Evolutionary conservation across 1,140 invertebrate species (phyloP).

Genomic region (Oncopodura yosiiana): DNA sequence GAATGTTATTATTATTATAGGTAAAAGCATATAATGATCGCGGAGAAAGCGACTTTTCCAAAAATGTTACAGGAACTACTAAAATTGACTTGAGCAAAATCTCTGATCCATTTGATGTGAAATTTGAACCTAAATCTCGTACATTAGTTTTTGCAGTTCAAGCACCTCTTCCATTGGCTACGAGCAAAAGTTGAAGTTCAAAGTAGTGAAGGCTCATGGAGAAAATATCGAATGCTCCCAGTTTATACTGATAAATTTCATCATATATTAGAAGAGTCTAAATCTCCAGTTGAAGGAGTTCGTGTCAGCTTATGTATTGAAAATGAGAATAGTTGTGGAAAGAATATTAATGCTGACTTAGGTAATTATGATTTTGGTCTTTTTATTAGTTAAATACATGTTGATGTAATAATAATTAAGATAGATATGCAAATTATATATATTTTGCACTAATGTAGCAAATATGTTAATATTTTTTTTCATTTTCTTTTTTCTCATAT

Average conservation of each 20-base stretch:
- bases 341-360: slow-evolving; percentile 32
- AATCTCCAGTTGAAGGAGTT: slow-evolving; percentile 29
- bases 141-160: slow-evolving; percentile 64
- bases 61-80: slow-evolving; percentile 64
- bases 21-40: slow-evolving; percentile 76
- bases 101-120: slow-evolving; percentile 64
- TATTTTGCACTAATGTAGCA: no score
- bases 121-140: slow-evolving; percentile 64
- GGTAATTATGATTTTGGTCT: slow-evolving; percentile 15
- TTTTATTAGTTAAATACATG: not conserved
- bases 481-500: not conserved
- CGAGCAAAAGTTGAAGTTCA: slow-evolving; percentile 38
- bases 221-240: slow-evolving; percentile 29
- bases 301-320: slow-evolving; percentile 34
- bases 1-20: slow-evolving; percentile 37
- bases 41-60: slow-evolving; percentile 71
- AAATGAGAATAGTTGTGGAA: slow-evolving; percentile 29
- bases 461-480: no score
- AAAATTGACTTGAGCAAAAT: slow-evolving; percentile 64
- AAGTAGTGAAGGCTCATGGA: slow-evolving; percentile 29
- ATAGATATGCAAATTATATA: no score
- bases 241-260: slow-evolving; percentile 28
- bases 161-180: slow-evolving; percentile 52
- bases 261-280: slow-evolving; percentile 23
- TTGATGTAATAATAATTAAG: not conserved